Percentiles rank a stretch among this genome's conserved stretches.
Evolutionary conservation across 2,113 vertebrate genomes (phyloP).

Genomic region (Malurus elegans): DNA sequence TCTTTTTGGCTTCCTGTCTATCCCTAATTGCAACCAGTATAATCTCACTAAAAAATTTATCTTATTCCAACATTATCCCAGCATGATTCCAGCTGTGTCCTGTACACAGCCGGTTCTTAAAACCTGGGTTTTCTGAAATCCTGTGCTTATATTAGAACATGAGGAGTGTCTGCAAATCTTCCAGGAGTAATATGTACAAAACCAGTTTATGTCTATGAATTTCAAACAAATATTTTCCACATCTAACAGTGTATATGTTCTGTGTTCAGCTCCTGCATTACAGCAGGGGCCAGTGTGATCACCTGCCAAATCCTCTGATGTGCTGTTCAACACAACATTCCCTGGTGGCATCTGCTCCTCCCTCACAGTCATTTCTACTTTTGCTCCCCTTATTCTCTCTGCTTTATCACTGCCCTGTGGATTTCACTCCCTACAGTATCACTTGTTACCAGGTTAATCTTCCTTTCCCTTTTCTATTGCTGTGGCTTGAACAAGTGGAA

Average conservation of each 20-base stretch:
- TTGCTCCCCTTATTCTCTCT: neutral
- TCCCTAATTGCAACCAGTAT: neutral
- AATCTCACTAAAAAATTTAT: neutral
- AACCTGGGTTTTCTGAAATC: neutral
- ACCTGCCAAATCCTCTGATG: neutral
- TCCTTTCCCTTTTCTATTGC: neutral
- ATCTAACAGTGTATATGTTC: neutral
- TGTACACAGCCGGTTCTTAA: neutral
- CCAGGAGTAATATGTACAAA: neutral
- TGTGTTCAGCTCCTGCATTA: neutral
- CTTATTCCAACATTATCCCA: neutral
- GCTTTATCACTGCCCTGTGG: neutral
- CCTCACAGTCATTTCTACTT: neutral
- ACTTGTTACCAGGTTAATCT: neutral
- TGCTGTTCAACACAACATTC: neutral
- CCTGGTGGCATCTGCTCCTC: neutral
- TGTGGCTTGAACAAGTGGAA: neutral
- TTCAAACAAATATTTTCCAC: neutral
- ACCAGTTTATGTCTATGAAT: neutral
- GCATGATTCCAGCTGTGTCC: neutral
- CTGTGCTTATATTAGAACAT: neutral
- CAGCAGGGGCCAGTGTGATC: neutral
- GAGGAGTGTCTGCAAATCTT: neutral
- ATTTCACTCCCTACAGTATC: neutral
- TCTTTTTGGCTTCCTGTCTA: neutral